phyloP scores from a whole-genome alignment of 2,888 invertebrate species.

The Chirona hameri region DNA sequence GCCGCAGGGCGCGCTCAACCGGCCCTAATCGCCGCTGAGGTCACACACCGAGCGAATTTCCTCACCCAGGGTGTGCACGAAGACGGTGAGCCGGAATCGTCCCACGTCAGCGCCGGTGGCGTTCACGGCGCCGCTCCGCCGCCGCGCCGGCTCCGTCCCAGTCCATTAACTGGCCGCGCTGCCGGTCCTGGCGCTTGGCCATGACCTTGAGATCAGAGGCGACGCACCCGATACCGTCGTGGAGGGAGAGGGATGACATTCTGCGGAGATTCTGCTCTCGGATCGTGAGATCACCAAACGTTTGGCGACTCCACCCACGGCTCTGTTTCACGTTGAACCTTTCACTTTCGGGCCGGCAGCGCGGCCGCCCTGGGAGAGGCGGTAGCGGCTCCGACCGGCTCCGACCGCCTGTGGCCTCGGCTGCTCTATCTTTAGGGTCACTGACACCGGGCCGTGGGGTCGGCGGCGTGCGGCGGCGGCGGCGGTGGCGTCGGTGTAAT shows the following conservation, averaged over 20 bases:
- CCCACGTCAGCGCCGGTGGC: background rate
- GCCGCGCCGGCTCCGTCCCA: background rate
- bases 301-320: too few species aligned
- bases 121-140: too few species aligned
- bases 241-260: background rate
- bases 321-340: background rate
- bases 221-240: background rate
- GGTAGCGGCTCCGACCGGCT: background rate
- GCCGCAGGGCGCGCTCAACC: too few species aligned
- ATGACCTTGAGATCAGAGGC: background rate
- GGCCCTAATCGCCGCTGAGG: too few species aligned
- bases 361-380: too few species aligned
- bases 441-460: background rate
- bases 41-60: too few species aligned
- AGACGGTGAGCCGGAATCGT: too few species aligned
- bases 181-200: background rate
- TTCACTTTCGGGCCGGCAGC: background rate
- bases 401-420: background rate
- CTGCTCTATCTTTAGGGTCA: constrained; percentile 26
- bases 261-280: too few species aligned
- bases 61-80: too few species aligned
- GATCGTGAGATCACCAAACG: too few species aligned
- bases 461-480: background rate
- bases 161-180: background rate
- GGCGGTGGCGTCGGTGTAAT: background rate